These are phyloP conservation scores for Drosophila paulistorum DNA, from an alignment of 1,140 invertebrate species.

Conservation along the genomic window DNA sequence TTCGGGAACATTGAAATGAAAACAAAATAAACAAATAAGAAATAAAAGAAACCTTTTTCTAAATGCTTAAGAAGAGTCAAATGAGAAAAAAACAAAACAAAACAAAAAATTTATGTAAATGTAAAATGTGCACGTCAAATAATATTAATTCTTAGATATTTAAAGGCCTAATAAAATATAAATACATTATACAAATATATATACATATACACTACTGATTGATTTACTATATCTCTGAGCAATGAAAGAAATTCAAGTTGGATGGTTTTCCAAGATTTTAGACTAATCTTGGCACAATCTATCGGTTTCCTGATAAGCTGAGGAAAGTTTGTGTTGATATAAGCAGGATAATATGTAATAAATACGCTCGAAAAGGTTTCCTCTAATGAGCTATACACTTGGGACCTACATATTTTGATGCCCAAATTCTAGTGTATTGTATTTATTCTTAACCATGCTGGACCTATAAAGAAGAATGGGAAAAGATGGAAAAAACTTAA, in stretches of 20 bases:
- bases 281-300: background rate
- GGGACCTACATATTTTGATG: too few species aligned
- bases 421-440: too few species aligned
- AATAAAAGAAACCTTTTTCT: conserved; percentile 48
- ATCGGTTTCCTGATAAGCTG: too few species aligned
- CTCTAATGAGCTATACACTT: too few species aligned
- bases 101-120: conserved; percentile 69
- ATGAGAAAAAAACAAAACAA: conserved; percentile 36
- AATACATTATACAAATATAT: conserved; percentile 55
- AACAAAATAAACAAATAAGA: conserved; percentile 19
- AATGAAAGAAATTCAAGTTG: background rate
- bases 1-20: conserved; percentile 72
- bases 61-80: conserved; percentile 48
- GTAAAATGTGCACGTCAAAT: conserved; percentile 81
- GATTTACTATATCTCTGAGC: conserved; percentile 7
- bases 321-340: too few species aligned
- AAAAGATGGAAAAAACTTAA: too few species aligned
- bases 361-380: too few species aligned
- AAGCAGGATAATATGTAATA: too few species aligned
- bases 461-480: too few species aligned
- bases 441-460: too few species aligned
- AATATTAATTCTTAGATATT: conserved; percentile 79
- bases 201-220: conserved; percentile 45
- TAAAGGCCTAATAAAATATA: conserved; percentile 77
- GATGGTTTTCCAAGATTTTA: background rate